These are phyloP conservation scores for Centruroides vittatus DNA, from an alignment of 1,140 invertebrate species.

Conservation along the genomic window DNA sequence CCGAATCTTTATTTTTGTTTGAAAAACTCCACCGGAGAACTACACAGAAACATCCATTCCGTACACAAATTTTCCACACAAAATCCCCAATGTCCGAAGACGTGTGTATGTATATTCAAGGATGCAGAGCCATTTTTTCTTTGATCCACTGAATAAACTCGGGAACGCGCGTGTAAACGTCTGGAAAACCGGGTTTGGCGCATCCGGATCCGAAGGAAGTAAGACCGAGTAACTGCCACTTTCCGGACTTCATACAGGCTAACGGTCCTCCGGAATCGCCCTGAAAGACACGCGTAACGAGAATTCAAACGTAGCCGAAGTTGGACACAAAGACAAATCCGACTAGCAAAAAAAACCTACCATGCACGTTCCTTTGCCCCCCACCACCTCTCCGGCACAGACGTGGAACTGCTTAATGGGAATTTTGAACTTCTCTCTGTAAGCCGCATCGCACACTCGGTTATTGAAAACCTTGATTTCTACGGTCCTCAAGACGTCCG, in stretches of 20 bases:
- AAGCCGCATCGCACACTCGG: conserved; percentile 26
- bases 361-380: conserved; percentile 52
- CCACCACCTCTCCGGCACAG: conserved; percentile 64
- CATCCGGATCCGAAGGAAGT: conserved; percentile 47
- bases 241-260: conserved; percentile 26
- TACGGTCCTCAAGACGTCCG: conserved; percentile 37
- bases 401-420: conserved; percentile 62
- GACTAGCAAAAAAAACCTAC: conserved; percentile 1
- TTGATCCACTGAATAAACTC: not conserved
- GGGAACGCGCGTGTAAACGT: conserved; percentile 41
- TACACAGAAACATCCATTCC: too few species aligned
- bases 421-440: conserved; percentile 42
- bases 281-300: conserved; percentile 23
- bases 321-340: not conserved
- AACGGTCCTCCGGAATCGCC: conserved; percentile 59
- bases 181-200: conserved; percentile 38
- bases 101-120: too few species aligned
- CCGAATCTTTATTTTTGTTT: too few species aligned
- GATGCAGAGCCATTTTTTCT: not conserved
- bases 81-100: too few species aligned
- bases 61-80: too few species aligned
- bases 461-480: conserved; percentile 47
- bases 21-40: too few species aligned
- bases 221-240: conserved; percentile 36
- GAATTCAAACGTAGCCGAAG: too few species aligned